Evolutionary conservation across 2,888 invertebrate genomes (phyloP).

Genomic region (Seira sanloemensis): DNA sequence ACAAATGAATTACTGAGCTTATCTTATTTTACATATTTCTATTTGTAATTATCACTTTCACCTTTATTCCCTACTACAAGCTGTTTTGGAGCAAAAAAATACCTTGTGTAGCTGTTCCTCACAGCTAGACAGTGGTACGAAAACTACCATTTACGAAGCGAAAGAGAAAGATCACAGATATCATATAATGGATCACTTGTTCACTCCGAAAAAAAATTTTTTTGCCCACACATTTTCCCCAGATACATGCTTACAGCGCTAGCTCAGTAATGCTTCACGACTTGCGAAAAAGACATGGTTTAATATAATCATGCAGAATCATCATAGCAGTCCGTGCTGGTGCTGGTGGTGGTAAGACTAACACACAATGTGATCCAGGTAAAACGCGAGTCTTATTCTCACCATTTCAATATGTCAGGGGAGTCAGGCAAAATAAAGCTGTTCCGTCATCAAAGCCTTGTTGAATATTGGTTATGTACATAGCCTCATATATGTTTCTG

Average conservation of each 20-base stretch:
- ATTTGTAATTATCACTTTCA: slow-evolving; percentile 8
- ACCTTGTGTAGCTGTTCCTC: slow-evolving; percentile 29
- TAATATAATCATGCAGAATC: not conserved
- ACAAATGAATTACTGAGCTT: no score
- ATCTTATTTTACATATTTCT: not conserved
- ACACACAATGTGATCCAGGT: slow-evolving; percentile 25
- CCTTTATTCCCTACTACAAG: slow-evolving; percentile 18
- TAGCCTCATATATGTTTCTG: slow-evolving; percentile 22
- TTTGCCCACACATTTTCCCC: slow-evolving; percentile 12
- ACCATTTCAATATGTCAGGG: not conserved
- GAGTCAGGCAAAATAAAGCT: not conserved
- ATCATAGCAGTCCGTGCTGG: not conserved
- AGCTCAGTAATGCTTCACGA: no score
- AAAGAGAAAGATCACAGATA: not conserved
- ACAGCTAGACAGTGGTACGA: slow-evolving; percentile 46
- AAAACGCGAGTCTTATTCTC: not conserved
- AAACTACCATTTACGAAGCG: slow-evolving; percentile 23
- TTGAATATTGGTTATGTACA: not conserved
- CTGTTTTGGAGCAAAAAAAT: not conserved
- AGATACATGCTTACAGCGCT: not conserved
- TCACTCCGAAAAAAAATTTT: not conserved
- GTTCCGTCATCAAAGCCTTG: not conserved
- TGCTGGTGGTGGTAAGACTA: not conserved
- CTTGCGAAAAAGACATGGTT: not conserved
- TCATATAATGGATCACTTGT: slow-evolving; percentile 15